Evolutionary conservation across 30 jellyfish, hydroid and myxozoan species (phyloP).

Genomic region (Cassiopea andromeda): DNA sequence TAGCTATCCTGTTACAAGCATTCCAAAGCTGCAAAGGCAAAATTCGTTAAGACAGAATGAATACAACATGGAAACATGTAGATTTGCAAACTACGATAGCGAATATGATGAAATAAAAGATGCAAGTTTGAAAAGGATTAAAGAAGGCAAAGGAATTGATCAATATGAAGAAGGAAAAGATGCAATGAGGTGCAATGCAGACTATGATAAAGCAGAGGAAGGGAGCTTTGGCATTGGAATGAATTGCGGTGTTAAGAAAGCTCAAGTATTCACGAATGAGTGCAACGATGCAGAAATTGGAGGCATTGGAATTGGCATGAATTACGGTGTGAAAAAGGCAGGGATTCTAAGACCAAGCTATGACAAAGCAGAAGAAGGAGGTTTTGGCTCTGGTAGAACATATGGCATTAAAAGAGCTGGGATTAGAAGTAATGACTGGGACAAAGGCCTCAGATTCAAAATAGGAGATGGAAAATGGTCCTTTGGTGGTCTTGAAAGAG

Average conservation of each 20-base stretch:
- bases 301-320: constrained; percentile 17
- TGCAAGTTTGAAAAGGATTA: constrained; percentile 33
- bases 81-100: constrained; percentile 48
- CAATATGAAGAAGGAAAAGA: neutral
- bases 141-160: constrained; percentile 49
- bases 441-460: constrained; percentile 27
- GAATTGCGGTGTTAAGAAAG: constrained; percentile 19
- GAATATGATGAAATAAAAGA: constrained; percentile 23
- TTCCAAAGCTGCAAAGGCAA: constrained; percentile 20
- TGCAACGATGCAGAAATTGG: constrained; percentile 15
- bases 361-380: constrained; percentile 28
- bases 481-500: constrained; percentile 6
- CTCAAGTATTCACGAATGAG: neutral
- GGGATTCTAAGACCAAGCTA: constrained; percentile 9
- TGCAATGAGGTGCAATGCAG: constrained; percentile 12
- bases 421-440: constrained; percentile 25
- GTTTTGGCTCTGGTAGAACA: constrained; percentile 19
- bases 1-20: neutral
- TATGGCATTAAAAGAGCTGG: constrained; percentile 39
- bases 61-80: constrained; percentile 25
- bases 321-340: constrained; percentile 19
- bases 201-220: constrained; percentile 31
- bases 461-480: constrained; percentile 42
- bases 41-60: constrained; percentile 6
- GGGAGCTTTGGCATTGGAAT: constrained; percentile 24